Evolutionary conservation across 1,140 invertebrate genomes (phyloP).

Genomic region (Hypothenemus hampei): DNA sequence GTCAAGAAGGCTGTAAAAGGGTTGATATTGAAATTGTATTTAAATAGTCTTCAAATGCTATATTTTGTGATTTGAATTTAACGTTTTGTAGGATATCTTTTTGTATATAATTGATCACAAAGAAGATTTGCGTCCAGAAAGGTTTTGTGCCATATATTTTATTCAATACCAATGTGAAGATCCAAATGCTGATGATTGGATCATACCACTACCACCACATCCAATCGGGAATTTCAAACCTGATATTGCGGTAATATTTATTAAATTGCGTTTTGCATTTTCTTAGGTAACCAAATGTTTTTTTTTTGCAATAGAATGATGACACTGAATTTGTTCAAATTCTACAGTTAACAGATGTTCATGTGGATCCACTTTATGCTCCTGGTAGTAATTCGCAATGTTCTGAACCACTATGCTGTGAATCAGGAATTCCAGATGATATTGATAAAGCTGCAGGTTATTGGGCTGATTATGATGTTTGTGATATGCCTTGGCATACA

Average conservation of each 20-base stretch:
- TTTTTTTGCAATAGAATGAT: too few species aligned
- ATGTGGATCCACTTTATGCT: conserved; percentile 71
- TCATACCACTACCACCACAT: conserved; percentile 31
- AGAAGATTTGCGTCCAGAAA: conserved; percentile 31
- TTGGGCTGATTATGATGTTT: conserved; percentile 73
- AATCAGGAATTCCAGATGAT: conserved; percentile 39
- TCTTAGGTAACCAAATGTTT: too few species aligned
- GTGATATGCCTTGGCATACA: conserved; percentile 66
- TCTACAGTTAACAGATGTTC: conserved; percentile 74
- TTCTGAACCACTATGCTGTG: conserved; percentile 72
- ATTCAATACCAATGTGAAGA: conserved; percentile 31
- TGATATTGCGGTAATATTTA: too few species aligned
- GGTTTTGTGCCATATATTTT: conserved; percentile 33
- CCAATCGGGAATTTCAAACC: too few species aligned
- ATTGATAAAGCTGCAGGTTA: conserved; percentile 56
- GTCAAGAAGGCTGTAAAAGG: conserved; percentile 17
- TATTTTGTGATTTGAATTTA: too few species aligned
- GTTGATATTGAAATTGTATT: conserved; percentile 29
- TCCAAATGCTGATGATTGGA: conserved; percentile 33
- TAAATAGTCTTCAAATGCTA: too few species aligned
- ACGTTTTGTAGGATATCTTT: conserved; percentile 32
- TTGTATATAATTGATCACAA: conserved; percentile 37
- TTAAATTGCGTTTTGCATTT: too few species aligned
- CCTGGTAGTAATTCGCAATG: conserved; percentile 63
- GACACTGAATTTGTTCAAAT: conserved; percentile 46